Conservation (phyloP, 2,113 vertebrate species). For the Prietella phreatophila region DNA sequence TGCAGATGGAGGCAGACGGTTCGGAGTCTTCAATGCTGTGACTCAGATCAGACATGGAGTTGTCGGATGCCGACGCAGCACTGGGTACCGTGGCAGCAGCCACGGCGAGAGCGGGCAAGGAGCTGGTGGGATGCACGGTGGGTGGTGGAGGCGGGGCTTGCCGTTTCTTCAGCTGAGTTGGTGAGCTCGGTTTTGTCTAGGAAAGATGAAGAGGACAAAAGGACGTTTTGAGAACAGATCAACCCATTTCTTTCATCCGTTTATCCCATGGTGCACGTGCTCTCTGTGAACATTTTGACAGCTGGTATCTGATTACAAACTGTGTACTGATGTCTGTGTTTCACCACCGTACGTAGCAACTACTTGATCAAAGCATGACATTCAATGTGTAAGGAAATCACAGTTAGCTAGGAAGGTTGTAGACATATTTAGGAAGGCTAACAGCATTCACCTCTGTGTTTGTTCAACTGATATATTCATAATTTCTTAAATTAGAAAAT, state of each 20-base stretch:
- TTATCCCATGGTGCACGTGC: neutral
- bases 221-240: conserved; percentile 4
- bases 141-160: conserved; percentile 81
- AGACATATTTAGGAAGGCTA: too few species aligned
- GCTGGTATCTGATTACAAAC: too few species aligned
- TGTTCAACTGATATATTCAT: too few species aligned
- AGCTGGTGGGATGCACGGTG: conserved; percentile 48
- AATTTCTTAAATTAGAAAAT: too few species aligned
- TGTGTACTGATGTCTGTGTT: too few species aligned
- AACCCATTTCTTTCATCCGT: neutral
- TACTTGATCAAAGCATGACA: too few species aligned
- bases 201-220: conserved; percentile 8
- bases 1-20: conserved; percentile 60
- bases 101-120: conserved; percentile 40
- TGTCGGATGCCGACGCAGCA: conserved; percentile 67
- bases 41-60: conserved; percentile 75
- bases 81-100: conserved; percentile 50
- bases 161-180: conserved; percentile 84
- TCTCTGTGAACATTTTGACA: neutral
- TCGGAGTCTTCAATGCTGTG: conserved; percentile 79
- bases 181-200: conserved; percentile 75
- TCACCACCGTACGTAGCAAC: too few species aligned
- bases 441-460: too few species aligned
- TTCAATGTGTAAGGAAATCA: too few species aligned
- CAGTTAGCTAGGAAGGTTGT: too few species aligned